phyloP scores from a whole-genome alignment of 2,113 vertebrate species.

The Cololabis saira region DNA sequence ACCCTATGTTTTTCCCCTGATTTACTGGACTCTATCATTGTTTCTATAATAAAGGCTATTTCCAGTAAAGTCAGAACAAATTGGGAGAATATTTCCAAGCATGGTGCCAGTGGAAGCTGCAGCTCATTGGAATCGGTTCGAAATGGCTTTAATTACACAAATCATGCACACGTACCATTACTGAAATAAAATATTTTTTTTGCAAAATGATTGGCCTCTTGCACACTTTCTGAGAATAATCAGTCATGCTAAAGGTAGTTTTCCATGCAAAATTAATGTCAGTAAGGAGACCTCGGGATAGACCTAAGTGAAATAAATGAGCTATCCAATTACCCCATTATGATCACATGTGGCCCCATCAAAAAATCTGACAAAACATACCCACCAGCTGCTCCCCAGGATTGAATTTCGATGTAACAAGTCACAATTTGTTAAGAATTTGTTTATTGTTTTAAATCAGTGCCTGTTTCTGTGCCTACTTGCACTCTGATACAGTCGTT shows the following conservation, averaged over 20 bases:
- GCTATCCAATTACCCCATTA: constrained; percentile 75
- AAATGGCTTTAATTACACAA: constrained; percentile 59
- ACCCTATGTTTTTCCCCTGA: constrained; percentile 79
- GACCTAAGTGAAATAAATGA: constrained; percentile 75
- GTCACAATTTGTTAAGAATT: neutral
- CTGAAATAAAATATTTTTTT: constrained; percentile 11
- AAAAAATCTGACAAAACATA: constrained; percentile 14
- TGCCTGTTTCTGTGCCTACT: neutral
- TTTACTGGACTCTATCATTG: constrained; percentile 80
- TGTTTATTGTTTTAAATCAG: constrained; percentile 31
- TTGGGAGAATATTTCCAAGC: constrained; percentile 68
- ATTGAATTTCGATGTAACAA: neutral
- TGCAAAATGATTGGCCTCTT: constrained; percentile 1
- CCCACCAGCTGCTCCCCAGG: constrained; percentile 21
- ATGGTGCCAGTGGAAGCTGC: constrained; percentile 44
- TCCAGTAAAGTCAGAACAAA: constrained; percentile 72
- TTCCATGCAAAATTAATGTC: constrained; percentile 66
- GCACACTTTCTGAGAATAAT: constrained; percentile 46
- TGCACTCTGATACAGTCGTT: neutral
- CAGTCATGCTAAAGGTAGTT: constrained; percentile 61
- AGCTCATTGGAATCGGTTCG: constrained; percentile 38
- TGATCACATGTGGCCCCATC: constrained; percentile 53
- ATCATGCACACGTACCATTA: constrained; percentile 10
- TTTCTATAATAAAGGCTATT: constrained; percentile 78
- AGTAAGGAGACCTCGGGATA: constrained; percentile 63